phyloP scores from a whole-genome alignment of 2,797 vertebrate species.

The Paramormyrops hopkinsi region DNA sequence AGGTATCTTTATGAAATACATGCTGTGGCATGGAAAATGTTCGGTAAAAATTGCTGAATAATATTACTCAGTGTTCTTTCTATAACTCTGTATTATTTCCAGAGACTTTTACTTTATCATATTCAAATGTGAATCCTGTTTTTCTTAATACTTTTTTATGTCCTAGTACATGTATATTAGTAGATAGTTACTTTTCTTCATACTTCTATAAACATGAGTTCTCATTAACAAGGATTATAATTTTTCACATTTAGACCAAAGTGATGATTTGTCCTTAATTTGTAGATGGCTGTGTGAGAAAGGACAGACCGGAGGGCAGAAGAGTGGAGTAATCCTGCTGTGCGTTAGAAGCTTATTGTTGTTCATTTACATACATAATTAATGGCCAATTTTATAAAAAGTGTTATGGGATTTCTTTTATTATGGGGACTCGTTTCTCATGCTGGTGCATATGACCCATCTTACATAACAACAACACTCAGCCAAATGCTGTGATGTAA shows the following conservation, averaged over 20 bases:
- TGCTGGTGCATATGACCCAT: background rate
- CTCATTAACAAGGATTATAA: background rate
- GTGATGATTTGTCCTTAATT: constrained; percentile 7
- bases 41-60: background rate
- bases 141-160: background rate
- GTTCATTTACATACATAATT: background rate
- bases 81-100: background rate
- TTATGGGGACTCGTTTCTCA: background rate
- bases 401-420: constrained; percentile 3
- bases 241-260: background rate
- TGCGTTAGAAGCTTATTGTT: background rate
- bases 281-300: background rate
- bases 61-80: background rate
- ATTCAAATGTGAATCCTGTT: background rate
- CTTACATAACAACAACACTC: background rate
- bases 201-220: background rate
- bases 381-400: background rate
- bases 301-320: background rate
- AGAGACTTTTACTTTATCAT: background rate
- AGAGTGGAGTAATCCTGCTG: background rate
- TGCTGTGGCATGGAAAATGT: background rate
- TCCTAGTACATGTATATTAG: background rate
- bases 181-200: background rate
- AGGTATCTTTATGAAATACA: constrained; percentile 2
- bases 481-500: constrained; percentile 2